Evolutionary conservation across 2,797 vertebrate genomes (phyloP).

Genomic region (Distichodus sexfasciatus): DNA sequence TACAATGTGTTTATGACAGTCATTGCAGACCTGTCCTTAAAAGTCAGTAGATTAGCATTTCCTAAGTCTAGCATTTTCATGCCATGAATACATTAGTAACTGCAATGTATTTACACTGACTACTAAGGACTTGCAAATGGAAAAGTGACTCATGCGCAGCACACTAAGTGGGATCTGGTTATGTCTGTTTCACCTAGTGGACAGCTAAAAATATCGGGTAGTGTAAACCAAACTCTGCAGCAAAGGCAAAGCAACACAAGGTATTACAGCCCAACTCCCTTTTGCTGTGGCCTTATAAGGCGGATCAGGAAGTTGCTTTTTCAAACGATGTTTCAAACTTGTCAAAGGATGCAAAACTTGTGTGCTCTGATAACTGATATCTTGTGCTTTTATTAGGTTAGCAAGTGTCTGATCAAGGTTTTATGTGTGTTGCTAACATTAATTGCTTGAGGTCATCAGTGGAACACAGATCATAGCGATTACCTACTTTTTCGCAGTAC

Average conservation of each 20-base stretch:
- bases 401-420: background rate
- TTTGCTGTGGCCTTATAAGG: conserved; percentile 24
- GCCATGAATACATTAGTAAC: background rate
- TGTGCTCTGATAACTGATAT: background rate
- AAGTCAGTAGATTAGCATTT: background rate
- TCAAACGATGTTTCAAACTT: background rate
- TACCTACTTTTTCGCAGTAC: background rate
- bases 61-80: background rate
- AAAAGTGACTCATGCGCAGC: background rate
- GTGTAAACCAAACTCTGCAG: conserved; percentile 9
- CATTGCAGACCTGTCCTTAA: too few relatives aligned
- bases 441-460: background rate
- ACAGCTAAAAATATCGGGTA: background rate
- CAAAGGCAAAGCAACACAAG: conserved; percentile 2
- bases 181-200: background rate
- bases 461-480: background rate
- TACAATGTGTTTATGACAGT: background rate
- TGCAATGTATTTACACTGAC: background rate
- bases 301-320: conserved; percentile 9
- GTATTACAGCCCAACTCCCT: background rate
- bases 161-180: background rate
- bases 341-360: background rate
- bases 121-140: background rate
- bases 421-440: background rate
- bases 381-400: background rate